Evolutionary conservation across 2,888 invertebrate species (phyloP).

Genomic region (Spodoptera exigua): DNA sequence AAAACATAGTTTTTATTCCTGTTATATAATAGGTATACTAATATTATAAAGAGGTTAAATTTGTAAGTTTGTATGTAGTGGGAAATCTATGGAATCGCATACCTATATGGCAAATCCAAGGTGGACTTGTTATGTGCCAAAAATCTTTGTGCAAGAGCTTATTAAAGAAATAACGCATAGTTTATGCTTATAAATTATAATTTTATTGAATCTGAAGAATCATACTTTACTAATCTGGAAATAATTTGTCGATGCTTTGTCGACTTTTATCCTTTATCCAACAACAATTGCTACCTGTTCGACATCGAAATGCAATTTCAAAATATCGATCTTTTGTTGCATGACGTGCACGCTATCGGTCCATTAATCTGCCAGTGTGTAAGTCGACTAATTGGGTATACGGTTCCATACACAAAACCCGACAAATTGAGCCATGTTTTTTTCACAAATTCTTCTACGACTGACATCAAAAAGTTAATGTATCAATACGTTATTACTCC

Average conservation of each 20-base stretch:
- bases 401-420: slow-evolving; percentile 18
- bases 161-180: too few species aligned
- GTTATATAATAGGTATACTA: too few species aligned
- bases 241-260: neutral
- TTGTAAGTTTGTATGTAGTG: too few species aligned
- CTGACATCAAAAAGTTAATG: slow-evolving; percentile 42
- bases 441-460: slow-evolving; percentile 38
- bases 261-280: neutral
- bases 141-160: too few species aligned
- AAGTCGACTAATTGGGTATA: slow-evolving; percentile 43
- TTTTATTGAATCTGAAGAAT: too few species aligned
- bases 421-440: slow-evolving; percentile 33
- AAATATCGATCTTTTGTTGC: slow-evolving; percentile 34
- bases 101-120: too few species aligned
- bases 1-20: too few species aligned
- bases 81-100: too few species aligned
- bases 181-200: too few species aligned
- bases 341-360: slow-evolving; percentile 20
- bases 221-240: too few species aligned
- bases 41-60: too few species aligned
- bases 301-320: slow-evolving; percentile 34
- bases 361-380: slow-evolving; percentile 28
- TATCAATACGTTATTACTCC: slow-evolving; percentile 48
- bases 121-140: too few species aligned
- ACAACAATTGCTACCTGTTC: neutral